Conservation (phyloP, 2,113 vertebrate species). For the Oophaga pumilio region DNA sequence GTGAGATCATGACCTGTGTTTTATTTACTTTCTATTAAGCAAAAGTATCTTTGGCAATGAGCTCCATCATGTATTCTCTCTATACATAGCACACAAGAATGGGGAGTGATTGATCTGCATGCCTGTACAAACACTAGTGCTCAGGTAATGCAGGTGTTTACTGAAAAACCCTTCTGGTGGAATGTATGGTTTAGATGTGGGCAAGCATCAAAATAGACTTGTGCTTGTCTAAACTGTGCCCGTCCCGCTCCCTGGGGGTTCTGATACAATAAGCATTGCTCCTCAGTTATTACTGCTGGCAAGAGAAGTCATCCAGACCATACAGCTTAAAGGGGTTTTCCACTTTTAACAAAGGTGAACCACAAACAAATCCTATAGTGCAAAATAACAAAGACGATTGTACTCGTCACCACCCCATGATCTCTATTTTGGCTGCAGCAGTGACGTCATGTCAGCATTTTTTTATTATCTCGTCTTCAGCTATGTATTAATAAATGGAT, state of each 20-base stretch:
- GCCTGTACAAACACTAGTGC: background rate
- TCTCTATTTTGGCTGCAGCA: no score
- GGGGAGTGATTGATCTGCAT: background rate
- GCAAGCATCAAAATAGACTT: background rate
- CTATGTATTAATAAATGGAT: no score
- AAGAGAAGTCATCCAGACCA: background rate
- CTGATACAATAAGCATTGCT: constrained; percentile 5
- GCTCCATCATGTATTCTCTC: background rate
- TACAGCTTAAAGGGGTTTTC: background rate
- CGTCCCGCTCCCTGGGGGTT: background rate
- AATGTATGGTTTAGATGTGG: background rate
- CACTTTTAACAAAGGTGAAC: no score
- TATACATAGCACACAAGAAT: background rate
- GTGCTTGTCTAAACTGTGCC: background rate
- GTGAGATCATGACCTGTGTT: no score
- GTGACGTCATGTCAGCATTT: no score
- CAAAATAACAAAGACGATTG: no score
- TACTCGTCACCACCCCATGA: no score
- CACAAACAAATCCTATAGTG: no score
- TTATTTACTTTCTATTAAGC: background rate
- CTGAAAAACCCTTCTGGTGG: background rate
- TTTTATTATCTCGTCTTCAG: no score
- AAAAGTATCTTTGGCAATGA: background rate
- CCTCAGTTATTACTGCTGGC: background rate
- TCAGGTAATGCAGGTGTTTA: background rate